Conservation (phyloP, 1,140 invertebrate species). For the Dendroctonus ponderosae region DNA sequence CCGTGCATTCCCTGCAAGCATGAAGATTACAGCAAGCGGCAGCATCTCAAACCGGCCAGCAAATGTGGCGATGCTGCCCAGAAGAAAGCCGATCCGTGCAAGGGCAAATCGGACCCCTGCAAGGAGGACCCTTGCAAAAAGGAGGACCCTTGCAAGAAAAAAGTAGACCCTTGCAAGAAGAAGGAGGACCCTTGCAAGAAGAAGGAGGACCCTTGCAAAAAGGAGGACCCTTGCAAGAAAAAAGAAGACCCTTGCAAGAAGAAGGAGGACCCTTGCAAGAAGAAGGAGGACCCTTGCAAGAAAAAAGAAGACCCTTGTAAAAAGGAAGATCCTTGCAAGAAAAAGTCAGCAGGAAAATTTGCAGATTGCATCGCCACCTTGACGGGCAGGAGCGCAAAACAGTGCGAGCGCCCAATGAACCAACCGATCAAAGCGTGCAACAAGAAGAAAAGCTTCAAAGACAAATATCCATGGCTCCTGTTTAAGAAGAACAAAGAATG, state of each 20-base stretch:
- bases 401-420: no score
- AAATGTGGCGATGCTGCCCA: neutral
- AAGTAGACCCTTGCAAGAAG: constrained; percentile 26
- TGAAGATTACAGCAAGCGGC: constrained; percentile 11
- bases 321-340: neutral
- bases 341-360: neutral
- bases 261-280: neutral
- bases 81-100: no score
- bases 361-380: no score
- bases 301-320: neutral
- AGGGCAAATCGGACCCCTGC: no score
- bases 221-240: constrained; percentile 29
- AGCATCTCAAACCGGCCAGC: constrained; percentile 1
- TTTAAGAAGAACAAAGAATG: no score
- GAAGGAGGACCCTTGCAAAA: neutral
- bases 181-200: neutral
- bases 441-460: no score
- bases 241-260: constrained; percentile 6
- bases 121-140: constrained; percentile 24
- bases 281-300: constrained; percentile 4
- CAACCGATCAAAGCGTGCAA: no score
- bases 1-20: constrained; percentile 13
- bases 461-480: no score
- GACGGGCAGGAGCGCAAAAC: no score
- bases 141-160: constrained; percentile 30